Base-by-base conservation (phyloP, 1,140 invertebrate genomes). In the Manduca sexta region DNA sequence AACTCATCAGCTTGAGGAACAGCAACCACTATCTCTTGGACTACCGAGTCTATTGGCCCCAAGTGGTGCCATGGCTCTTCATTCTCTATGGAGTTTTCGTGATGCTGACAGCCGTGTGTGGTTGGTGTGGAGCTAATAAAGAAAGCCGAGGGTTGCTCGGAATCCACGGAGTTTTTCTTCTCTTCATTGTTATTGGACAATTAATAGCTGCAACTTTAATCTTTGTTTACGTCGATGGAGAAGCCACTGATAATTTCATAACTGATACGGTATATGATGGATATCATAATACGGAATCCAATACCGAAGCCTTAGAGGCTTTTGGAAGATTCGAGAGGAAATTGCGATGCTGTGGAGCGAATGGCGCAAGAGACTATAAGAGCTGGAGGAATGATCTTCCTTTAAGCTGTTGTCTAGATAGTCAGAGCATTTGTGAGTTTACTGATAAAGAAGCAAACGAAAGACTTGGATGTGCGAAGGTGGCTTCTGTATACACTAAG, bases 391-490 rank as follows among this genome's bases (percentile, higher is more conserved):
- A 83, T 45, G 82, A 85, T 38, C 49, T 85, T 8, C 82, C 82
- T 1, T 41, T 83, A 42, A 82, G 77, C 1, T 85, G 82, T 48
- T 85, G 82, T 43, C 42, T 54, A 41, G 77, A 83, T 35, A 80
- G 77, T 37, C 79, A 82, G 45, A 79, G 80, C 49, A 72, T 69
- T 5, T 85, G 82, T 26, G 82, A 85, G 12, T 83, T 85, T 53
- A 85, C 82, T 0, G 79, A 85, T 43, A 85, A 85, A 46, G 82
- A 85, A 58, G 82, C 82, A 0, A 85, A 85, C 40, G 82, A 85
- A 39, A 68, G 82, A 59, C n/a, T n/a, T n/a, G n/a, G n/a, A n/a
- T n/a, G n/a, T n/a, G n/a, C n/a, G n/a, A n/a, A n/a, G n/a, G n/a
- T n/a, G n/a, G n/a, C n/a, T n/a, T n/a, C n/a, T n/a, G n/a, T n/a